Evolutionary conservation across 2,888 invertebrate genomes (phyloP), one percentile per base, ranked within the genome.

Genomic region (Idaea dimidiata): DNA sequence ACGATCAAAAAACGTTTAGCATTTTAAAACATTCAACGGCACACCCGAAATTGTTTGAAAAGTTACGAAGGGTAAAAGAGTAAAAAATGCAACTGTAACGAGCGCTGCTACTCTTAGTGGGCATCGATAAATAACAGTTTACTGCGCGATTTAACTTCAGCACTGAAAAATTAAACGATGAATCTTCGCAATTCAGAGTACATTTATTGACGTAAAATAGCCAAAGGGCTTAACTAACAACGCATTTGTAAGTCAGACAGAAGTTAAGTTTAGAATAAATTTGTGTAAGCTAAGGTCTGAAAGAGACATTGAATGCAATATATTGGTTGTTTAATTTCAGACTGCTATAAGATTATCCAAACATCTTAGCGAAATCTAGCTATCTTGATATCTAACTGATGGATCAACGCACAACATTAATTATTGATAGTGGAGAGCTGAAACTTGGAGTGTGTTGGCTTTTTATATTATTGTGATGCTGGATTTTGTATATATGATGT

Each of bases 131-230:
- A 84, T 84, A 82, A 80, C 82, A 74, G 74, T 79, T 82, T 75
- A 74, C 77, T 73, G 77, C 67, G 66, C 81, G 76, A 83, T 85
- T 84, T 79, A 83, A 82, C 77, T 79, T 78, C 73, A 78, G 73
- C 82, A 82, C 78, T 86, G 86, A 86, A 84, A 86, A 84, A 86
- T 86, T 82, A 81, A 79, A 79, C 79, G 73, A 82, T 81, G 72
- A 77, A 82, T 84, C 79, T 81, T 77, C 64, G 69, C 78, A 77
- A 81, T 81, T 77, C 77, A 77, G 73, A 75, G 33, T 18, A 64
- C 64, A 62, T 67, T 64, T 59, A 63, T 58, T 62, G 77, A 75
- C 74, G 65, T 64, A 64, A 63, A 77, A 72, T 75, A 73, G 75
- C 78, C 74, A 77, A 69, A 66, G 56, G 69, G 70, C 73, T 67